phyloP scores from a whole-genome alignment of 2,888 invertebrate genomes.

The Thyatira batis region DNA sequence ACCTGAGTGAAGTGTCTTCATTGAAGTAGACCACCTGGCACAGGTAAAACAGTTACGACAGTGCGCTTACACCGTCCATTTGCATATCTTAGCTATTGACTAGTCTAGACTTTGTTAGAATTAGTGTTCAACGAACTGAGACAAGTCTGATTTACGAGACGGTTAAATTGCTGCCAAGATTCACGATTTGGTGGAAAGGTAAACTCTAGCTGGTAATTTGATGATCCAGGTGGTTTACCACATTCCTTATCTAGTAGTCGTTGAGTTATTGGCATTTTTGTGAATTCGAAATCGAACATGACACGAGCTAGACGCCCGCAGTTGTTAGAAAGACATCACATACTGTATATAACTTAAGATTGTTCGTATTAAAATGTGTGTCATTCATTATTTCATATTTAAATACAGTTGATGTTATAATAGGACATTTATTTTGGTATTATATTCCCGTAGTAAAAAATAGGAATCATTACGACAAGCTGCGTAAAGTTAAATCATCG shows the following conservation, averaged over 20 bases:
- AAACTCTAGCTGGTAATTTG: conserved; percentile 6
- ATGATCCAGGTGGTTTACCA: not conserved
- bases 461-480: not conserved
- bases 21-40: conserved; percentile 15
- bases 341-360: no score
- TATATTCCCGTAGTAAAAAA: not conserved
- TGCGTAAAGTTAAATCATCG: not conserved
- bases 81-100: conserved; percentile 65
- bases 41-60: conserved; percentile 40
- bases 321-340: not conserved
- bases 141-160: conserved; percentile 45
- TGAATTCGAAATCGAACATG: no score
- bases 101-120: conserved; percentile 64
- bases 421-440: no score
- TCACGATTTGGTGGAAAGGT: conserved; percentile 17
- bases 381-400: no score
- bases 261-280: not conserved
- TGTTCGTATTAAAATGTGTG: no score
- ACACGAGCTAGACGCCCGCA: no score
- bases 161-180: conserved; percentile 30
- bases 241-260: not conserved
- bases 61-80: conserved; percentile 49
- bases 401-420: no score
- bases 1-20: conserved; percentile 20
- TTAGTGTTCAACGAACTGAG: conserved; percentile 57